Conservation (phyloP, 2,797 vertebrate species). For the Furcifer pardalis region DNA sequence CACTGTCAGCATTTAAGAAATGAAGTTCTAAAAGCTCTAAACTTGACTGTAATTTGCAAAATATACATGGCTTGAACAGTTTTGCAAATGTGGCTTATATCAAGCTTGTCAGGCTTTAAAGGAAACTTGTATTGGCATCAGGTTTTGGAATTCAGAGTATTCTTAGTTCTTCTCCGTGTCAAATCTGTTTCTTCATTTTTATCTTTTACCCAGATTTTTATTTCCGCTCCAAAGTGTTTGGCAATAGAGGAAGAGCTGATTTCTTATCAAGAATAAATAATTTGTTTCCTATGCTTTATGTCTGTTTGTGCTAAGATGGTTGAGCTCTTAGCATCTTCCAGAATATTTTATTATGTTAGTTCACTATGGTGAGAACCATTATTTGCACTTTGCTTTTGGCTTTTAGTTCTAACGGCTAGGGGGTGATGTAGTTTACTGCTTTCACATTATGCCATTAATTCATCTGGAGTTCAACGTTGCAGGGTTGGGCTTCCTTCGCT, state of each 20-base stretch:
- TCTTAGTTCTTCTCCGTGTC: not conserved
- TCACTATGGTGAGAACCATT: not conserved
- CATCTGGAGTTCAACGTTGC: not conserved
- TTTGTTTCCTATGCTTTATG: not conserved
- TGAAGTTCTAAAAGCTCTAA: not conserved
- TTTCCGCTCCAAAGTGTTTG: not conserved
- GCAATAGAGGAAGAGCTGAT: not conserved
- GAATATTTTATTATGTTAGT: not conserved
- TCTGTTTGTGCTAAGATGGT: not conserved
- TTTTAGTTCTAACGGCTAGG: slow-evolving; percentile 16
- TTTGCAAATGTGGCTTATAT: not conserved
- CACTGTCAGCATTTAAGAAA: not conserved
- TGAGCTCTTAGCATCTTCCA: not conserved
- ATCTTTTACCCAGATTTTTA: not conserved
- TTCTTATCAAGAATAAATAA: not conserved
- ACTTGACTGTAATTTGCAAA: not conserved
- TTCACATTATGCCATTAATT: not conserved
- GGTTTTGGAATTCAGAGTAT: not conserved
- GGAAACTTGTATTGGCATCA: not conserved
- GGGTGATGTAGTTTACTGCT: not conserved
- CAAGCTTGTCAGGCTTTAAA: slow-evolving; percentile 2
- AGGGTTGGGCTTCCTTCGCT: not conserved
- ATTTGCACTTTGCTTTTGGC: not conserved
- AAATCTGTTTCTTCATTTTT: not conserved
- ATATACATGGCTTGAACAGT: not conserved